phyloP scores from a whole-genome alignment of 2,113 vertebrate species.

The Mionectes macconnelli region DNA sequence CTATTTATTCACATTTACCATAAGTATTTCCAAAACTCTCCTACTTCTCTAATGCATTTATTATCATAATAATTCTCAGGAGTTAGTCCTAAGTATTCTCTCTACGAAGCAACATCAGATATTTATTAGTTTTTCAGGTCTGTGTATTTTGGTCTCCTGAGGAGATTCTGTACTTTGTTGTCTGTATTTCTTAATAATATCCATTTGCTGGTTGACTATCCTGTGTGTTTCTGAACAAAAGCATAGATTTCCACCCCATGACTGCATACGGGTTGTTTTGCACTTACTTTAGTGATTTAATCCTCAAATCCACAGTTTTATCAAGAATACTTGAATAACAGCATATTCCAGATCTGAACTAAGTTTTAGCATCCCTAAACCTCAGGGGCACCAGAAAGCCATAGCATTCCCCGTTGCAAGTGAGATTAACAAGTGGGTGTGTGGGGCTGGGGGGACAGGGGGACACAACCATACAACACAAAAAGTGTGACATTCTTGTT shows the following conservation, averaged over 20 bases:
- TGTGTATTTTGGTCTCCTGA: not conserved
- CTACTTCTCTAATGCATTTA: not conserved
- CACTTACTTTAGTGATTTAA: not conserved
- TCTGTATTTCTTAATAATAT: not conserved
- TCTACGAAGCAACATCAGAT: not conserved
- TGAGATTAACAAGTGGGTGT: not conserved
- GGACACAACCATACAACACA: not conserved
- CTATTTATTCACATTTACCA: not conserved
- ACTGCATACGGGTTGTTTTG: not conserved
- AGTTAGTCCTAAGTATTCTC: not conserved
- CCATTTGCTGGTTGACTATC: not conserved
- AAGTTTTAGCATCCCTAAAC: not conserved
- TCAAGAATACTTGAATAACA: not conserved
- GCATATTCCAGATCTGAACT: not conserved
- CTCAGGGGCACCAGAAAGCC: not conserved
- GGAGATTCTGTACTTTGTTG: not conserved
- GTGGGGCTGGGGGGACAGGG: rapidly evolving
- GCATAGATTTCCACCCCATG: not conserved
- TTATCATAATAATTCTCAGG: conserved; percentile 1
- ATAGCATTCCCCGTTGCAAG: not conserved
- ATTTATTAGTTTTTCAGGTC: conserved; percentile 1
- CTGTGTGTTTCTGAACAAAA: not conserved
- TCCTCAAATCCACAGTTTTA: not conserved
- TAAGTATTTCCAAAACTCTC: not conserved
- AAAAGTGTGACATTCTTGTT: not conserved